Evolutionary conservation across 2,113 vertebrate genomes (phyloP), one percentile per base, ranked within the genome.

Genomic region (Pangasianodon hypophthalmus): DNA sequence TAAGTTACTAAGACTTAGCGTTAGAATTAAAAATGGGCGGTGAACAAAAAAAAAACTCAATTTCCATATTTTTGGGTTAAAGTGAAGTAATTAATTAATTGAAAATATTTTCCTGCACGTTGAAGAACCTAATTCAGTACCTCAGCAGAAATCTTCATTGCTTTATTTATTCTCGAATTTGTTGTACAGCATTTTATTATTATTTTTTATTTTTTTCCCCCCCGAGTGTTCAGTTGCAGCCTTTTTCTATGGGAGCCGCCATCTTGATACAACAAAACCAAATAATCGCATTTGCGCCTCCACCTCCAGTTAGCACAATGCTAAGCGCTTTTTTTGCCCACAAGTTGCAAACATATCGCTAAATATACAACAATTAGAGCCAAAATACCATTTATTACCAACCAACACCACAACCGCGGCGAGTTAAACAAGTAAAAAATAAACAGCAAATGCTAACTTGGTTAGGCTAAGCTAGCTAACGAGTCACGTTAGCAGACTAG

Each of bases 231-330:
- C 67, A 41, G 32, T 50, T 71, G 50, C 87, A 58, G 87, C 46
- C 10, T 62, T 75, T 37, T 77, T 85, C 69, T 91, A 94, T 96
- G 95, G 95, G 94, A 94, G 95, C 94, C 94, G 96, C 96, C 96
- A 96, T 96, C 94, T 96, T 96, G 94, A 91, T 88, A 87, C 89
- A 93, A 90, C 67, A 85, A 91, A 90, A 87, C 87, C 89, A 91
- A 92, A 91, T 91, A 92, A 90, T 88, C 89, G 48, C 87, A 85
- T 83, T 85, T 41, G 84, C 86, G 60, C 86, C 73, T 79, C 75
- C 37, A 54, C 69, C 37, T 44, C 60, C 73, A 84, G 89, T 71
- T 81, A 90, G 82, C 58, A 79, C 13, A 3, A 62, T 24, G 82
- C 88, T 91, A 67, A 83, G 26, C 56, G 21, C 32, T 13, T 32